Base-by-base conservation (phyloP, 2,113 vertebrate species). In the Chionis minor region DNA sequence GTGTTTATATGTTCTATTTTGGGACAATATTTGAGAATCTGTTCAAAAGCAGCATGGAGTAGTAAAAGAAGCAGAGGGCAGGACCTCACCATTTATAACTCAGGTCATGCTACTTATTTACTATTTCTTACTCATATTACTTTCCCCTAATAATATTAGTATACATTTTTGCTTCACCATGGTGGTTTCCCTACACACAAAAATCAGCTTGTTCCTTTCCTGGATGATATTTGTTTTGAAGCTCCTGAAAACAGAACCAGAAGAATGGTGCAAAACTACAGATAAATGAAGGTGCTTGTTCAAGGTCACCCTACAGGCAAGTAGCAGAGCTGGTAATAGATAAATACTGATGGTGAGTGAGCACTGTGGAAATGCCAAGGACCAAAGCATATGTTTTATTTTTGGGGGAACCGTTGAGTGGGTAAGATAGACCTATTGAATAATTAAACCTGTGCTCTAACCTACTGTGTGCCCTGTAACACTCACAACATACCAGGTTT, bases 31-130 rank as follows among this genome's bases (percentile, higher is more conserved):
- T 94, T 92, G 44, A 91, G 58, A 89, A 92, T 80, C 40, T 65
- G 10, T 69, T 92, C n/a, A 92, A 95, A 95, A 82, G 54, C 54
- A 81, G 42, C 62, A 58, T 1, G 1, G n/a, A 84, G 40, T 33
- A 62, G 51, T 75, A 82, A 94, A 94, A 81, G 52, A 95, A 88
- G 45, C 45, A 89, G 65, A 65, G 65, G 33, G 45, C 40, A 96
- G n/a, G 77, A 97, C 81, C 66, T 90, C 16, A 14, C n/a, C 61
- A 62, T 90, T 94, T 95, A 82, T 95, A 95, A 85, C 75, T 71
- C 28, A 30, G 75, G 47, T 65, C 67, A 54, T 63, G 28, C 12
- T 35, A 66, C 26, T 91, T 87, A 77, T 85, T 95, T 94, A 51
- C 77, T 85, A 42, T 85, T 94, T 94, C 56, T 89, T 92, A 58